Evolutionary conservation across 2,797 vertebrate genomes (phyloP), one percentile per base, ranked within the genome.

Genomic region (Spinus olivaceus): DNA sequence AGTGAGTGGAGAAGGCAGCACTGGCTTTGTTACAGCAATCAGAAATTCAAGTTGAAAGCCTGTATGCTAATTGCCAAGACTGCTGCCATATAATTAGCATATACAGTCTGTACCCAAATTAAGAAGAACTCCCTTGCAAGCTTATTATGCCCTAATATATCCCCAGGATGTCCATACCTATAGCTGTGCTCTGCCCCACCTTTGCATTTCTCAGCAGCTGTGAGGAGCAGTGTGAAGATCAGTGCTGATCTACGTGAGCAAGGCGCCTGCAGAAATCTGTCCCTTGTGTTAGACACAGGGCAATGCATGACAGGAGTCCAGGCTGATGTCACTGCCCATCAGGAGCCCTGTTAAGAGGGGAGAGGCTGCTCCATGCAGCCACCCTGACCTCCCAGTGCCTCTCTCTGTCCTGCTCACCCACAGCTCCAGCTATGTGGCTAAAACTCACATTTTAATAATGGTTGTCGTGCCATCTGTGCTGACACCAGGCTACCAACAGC

Each of bases 61-160:
- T 78, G 84, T 54, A 56, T 66, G 76, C 47, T 91, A 89, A 87
- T 87, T 86, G 81, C 74, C 65, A 94, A 89, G 79, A 71, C 72
- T 78, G 42, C 51, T 93, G 72, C 69, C 79, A 82, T 54, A 82
- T 70, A 95, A 83, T 92, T 93, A 96, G 91, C 41, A 91, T 91
- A 84, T 76, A 81, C 56, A 94, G 67, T 72, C 90, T 74, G 88
- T 80, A 92, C 81, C 74, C 60, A 32, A 57, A 96, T 96, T 92
- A 94, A 81, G 81, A 94, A 81, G 81, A 87, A 74, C 57, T 94
- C 89, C 44, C 82, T 82, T 80, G 61, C 85, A 92, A 86, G 74
- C 57, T 86, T 83, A 69, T 83, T 60, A 81, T 42, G 30, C 51
- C 46, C 70, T 81, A 64, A 90, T 65, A 96, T 30, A 72, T 63